Conservation (phyloP, 1,140 invertebrate genomes). For the Macrosteles quadrilineatus region DNA sequence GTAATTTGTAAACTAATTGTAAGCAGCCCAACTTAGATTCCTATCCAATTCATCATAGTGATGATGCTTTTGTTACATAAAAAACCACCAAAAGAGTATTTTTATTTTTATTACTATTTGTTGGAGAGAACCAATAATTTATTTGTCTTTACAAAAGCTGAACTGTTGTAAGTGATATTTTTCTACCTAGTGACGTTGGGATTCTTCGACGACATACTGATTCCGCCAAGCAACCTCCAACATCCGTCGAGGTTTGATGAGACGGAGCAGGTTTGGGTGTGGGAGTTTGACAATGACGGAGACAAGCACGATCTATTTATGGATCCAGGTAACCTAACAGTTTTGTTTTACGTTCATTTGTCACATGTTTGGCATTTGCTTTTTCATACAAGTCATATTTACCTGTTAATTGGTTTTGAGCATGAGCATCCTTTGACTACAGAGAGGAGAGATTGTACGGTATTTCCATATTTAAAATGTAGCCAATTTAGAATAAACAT, state of each 20-base stretch:
- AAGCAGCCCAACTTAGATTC: no score
- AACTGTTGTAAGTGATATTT: no score
- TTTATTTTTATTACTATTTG: no score
- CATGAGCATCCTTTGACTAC: conserved; percentile 24
- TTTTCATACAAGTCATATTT: conserved; percentile 40
- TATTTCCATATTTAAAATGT: no score
- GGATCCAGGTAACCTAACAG: conserved; percentile 64
- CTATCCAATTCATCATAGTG: no score
- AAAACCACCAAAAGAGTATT: no score
- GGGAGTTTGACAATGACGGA: conserved; percentile 88
- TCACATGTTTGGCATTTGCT: no score
- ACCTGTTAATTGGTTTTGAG: conserved; percentile 38
- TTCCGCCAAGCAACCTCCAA: conserved; percentile 83
- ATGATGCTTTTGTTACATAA: no score
- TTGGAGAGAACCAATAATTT: no score
- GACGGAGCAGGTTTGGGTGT: conserved; percentile 91
- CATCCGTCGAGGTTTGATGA: conserved; percentile 92
- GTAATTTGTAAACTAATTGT: no score
- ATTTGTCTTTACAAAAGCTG: no score
- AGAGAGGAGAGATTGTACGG: background rate
- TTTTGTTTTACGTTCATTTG: conserved; percentile 42
- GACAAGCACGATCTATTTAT: conserved; percentile 86
- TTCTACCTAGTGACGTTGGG: conserved; percentile 76
- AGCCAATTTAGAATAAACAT: no score
- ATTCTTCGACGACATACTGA: conserved; percentile 95